Evolutionary conservation across 2,888 invertebrate genomes (phyloP), one percentile per base, ranked within the genome.

Genomic region (Dryocosmus kuriphilus): DNA sequence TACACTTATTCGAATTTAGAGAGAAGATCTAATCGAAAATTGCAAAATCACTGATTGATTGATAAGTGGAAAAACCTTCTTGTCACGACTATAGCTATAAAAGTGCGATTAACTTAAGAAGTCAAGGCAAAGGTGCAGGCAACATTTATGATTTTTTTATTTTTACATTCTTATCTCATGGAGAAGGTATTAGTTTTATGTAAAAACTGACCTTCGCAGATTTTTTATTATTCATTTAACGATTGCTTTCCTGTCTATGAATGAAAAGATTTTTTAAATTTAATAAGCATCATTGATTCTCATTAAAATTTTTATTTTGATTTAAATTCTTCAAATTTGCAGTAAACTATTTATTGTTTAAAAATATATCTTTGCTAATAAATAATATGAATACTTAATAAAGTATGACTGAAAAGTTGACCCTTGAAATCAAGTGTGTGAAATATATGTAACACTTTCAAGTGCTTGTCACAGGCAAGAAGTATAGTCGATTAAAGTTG

Each of bases 101-200:
- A 81, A 80, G 79, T 79, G 78, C 86, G 85, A 86, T 86, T 86
- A 85, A 86, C 84, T 89, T 88, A 89, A 84, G 86, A 88, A 88
- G 89, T 88, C 89, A 89, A 89, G 89, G 89, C 38, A 14, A 38
- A 38, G 38, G 38, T 38, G 38, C 38, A 11, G 38, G 38, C 11
- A 14, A 38, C 14, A 38, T 38, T 38, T 14, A 38, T 38, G 14
- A 14, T 16, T 14, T 38, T 35, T 38, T 38, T 38, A 38, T 14
- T 38, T 38, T 38, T 38, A 38, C n/a, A n/a, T n/a, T n/a, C n/a
- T n/a, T n/a, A n/a, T n/a, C n/a, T n/a, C n/a, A n/a, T n/a, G n/a
- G n/a, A n/a, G n/a, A n/a, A n/a, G n/a, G n/a, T n/a, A n/a, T n/a
- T n/a, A n/a, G n/a, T n/a, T n/a, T n/a, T n/a, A n/a, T n/a, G n/a